Evolutionary conservation across 2,113 vertebrate species (phyloP), one percentile per base, ranked within the genome.

Genomic region (Oplegnathus fasciatus): DNA sequence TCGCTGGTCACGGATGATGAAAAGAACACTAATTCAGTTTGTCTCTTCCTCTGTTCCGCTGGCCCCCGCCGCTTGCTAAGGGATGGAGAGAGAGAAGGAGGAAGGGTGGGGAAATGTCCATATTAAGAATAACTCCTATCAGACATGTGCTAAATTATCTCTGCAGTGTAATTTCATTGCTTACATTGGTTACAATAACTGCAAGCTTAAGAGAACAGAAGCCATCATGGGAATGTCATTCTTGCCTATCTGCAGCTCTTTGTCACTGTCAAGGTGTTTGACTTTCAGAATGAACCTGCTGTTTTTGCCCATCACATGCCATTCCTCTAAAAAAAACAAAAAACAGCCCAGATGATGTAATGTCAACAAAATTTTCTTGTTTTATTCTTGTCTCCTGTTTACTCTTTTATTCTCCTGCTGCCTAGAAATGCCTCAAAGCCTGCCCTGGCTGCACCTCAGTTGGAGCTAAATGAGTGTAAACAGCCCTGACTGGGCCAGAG

Each of bases 1-100:
- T 94, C 82, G 74, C 93, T 81, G 93, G 93, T 94, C 93, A 94
- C 85, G 90, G 91, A 93, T 94, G 92, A 95, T 94, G 92, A 95
- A 94, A 94, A 94, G 90, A 91, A 92, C 92, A 94, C 93, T 94
- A 94, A 95, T 95, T 95, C 91, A 94, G 93, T 95, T 94, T 94
- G 91, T 93, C 91, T 91, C 89, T 75, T 90, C 90, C 86, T 91
- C 89, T 93, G 91, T 91, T 91, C 86, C 72, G 76, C 67, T 86
- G 77, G 86, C 69, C 85, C 85, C 64, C 57, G 18, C 70, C 61
- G 61, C 83, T 83, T 86, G 80, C 82, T 90, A 8, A 88, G 80
- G 78, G 86, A 88, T 52, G 61, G 42, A 61, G 78, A 77, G 65
- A 85, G 69, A 55, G 64, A 82, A 40, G 70, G 75, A 75, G 70